Conservation (phyloP, 2,797 vertebrate species). For the Balearica regulorum region DNA sequence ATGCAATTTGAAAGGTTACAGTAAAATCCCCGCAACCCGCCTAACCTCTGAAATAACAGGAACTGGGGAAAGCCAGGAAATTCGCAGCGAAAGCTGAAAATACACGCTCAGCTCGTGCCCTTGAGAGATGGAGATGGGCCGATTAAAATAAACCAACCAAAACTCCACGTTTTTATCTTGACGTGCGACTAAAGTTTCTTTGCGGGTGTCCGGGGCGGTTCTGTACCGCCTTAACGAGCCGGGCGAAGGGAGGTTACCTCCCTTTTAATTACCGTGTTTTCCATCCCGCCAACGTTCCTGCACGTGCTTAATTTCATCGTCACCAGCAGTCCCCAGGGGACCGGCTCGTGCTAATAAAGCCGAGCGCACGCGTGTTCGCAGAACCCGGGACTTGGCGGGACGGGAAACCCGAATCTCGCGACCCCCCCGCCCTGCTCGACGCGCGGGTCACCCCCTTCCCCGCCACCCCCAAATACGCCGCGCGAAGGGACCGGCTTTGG, state of each 20-base stretch:
- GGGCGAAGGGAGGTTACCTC: neutral
- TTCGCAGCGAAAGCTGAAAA: neutral
- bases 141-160: neutral
- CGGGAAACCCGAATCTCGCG: neutral
- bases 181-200: neutral
- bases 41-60: neutral
- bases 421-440: neutral
- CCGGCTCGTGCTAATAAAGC: rapidly evolving
- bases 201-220: rapidly evolving
- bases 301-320: neutral
- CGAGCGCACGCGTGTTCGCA: neutral
- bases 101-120: neutral
- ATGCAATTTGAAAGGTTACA: rapidly evolving
- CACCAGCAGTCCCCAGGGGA: neutral
- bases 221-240: neutral
- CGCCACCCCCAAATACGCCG: neutral
- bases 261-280: too few species aligned
- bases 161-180: neutral
- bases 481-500: neutral
- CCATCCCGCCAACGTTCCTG: too few species aligned
- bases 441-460: neutral
- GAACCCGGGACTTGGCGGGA: neutral
- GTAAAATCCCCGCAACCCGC: neutral
- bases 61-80: neutral
- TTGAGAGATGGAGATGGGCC: neutral